phyloP scores from a whole-genome alignment of 2,888 invertebrate genomes.

The Drosophila formosana region DNA sequence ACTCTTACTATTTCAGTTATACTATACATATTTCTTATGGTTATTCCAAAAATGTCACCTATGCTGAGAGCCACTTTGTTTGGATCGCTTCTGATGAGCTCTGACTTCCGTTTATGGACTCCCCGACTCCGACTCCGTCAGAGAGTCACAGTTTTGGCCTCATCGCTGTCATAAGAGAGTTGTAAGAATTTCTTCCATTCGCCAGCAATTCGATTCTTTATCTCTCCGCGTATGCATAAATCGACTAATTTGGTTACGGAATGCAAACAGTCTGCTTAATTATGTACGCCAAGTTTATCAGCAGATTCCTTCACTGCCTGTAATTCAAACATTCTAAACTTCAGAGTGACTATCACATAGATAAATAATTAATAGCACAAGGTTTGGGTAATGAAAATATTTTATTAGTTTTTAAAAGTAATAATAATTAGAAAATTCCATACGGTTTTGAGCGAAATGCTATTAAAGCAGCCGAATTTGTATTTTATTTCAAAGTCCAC shows the following conservation, averaged over 20 bases:
- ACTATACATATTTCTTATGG: conserved; percentile 45
- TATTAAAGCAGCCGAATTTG: too few relatives aligned
- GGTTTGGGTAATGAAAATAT: too few relatives aligned
- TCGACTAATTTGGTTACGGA: conserved; percentile 25
- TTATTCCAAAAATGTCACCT: conserved; percentile 71
- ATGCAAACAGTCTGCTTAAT: conserved; percentile 14
- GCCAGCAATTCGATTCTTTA: neutral
- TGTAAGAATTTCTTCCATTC: conserved; percentile 57
- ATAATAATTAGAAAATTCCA: too few relatives aligned
- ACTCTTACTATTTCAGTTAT: conserved; percentile 61
- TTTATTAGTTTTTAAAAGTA: too few relatives aligned
- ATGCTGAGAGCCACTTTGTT: conserved; percentile 61
- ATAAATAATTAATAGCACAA: neutral
- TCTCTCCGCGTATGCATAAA: neutral
- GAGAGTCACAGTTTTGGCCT: conserved; percentile 38
- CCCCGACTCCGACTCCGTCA: neutral
- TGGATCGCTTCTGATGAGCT: conserved; percentile 56
- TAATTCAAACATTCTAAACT: neutral
- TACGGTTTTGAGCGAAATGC: too few relatives aligned
- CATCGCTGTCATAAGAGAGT: conserved; percentile 73
- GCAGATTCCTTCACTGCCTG: neutral
- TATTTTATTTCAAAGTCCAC: too few relatives aligned
- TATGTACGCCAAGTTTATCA: conserved; percentile 16
- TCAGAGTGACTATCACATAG: neutral
- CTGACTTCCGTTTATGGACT: conserved; percentile 74